Evolutionary conservation across 2,888 invertebrate species (phyloP).

Genomic region (Camponotus fellah): DNA sequence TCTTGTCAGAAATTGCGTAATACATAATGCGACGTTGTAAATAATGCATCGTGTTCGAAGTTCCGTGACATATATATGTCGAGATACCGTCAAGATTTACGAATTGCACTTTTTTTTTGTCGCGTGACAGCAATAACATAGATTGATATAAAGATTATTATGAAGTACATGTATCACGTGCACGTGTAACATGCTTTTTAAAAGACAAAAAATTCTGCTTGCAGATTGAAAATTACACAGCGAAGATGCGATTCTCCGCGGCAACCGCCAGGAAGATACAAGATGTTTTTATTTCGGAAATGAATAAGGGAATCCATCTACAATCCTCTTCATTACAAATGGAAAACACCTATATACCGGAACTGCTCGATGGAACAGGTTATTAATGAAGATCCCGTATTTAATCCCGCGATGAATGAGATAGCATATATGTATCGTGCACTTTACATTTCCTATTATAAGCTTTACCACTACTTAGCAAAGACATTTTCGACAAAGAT

Average conservation of each 20-base stretch:
- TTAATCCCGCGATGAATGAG: conserved; percentile 17
- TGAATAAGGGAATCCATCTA: conserved; percentile 89
- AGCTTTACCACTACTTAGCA: neutral
- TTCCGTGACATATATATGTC: conserved; percentile 8
- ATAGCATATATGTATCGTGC: conserved; percentile 1
- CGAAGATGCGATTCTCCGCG: conserved; percentile 84
- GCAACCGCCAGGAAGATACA: conserved; percentile 87
- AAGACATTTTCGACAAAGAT: neutral
- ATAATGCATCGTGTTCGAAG: conserved; percentile 3
- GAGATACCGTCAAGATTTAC: conserved; percentile 43
- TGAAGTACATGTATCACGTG: neutral
- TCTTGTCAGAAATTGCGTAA: conserved; percentile 60
- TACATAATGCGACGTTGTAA: conserved; percentile 24
- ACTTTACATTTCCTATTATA: neutral
- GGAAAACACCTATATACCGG: conserved; percentile 93
- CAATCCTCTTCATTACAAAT: conserved; percentile 90
- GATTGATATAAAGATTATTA: conserved; percentile 20
- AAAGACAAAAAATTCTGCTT: conserved; percentile 38
- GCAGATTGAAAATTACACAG: conserved; percentile 80
- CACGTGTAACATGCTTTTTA: neutral
- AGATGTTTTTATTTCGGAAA: conserved; percentile 89
- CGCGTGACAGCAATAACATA: neutral
- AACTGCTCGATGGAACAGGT: conserved; percentile 91
- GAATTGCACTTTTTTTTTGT: conserved; percentile 40
- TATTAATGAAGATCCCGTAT: conserved; percentile 54